phyloP scores from a whole-genome alignment of 2,113 vertebrate genomes.

The Micronisus gabar region DNA sequence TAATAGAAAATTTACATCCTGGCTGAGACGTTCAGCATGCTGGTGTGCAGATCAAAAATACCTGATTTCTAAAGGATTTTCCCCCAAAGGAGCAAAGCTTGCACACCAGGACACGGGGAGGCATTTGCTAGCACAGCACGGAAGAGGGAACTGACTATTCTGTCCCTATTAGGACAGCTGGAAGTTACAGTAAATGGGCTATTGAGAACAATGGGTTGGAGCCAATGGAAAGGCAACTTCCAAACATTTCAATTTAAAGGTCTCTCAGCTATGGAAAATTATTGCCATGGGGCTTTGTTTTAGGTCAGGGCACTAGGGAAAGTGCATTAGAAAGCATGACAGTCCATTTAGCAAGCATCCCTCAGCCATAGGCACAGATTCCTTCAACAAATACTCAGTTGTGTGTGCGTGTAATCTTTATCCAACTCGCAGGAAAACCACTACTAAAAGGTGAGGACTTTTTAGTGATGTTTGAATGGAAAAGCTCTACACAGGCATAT shows the following conservation, averaged over 20 bases:
- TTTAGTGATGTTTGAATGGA: not conserved
- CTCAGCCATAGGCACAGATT: constrained; percentile 11
- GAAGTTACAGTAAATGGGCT: constrained; percentile 42
- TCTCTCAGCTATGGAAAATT: constrained; percentile 60
- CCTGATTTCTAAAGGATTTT: constrained; percentile 32
- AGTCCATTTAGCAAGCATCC: constrained; percentile 36
- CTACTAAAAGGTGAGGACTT: not conserved
- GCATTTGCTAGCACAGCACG: constrained; percentile 22
- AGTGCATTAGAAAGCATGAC: constrained; percentile 25
- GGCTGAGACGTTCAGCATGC: not conserved
- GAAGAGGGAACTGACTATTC: not conserved
- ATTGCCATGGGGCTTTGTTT: constrained; percentile 46
- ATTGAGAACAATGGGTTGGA: constrained; percentile 49
- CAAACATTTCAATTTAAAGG: constrained; percentile 62
- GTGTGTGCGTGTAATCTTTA: accelerated
- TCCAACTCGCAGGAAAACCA: not conserved
- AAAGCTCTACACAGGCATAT: not conserved
- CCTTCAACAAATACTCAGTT: not conserved
- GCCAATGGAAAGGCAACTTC: constrained; percentile 55
- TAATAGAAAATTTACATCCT: not conserved
- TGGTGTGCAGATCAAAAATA: not conserved
- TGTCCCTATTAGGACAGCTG: constrained; percentile 20
- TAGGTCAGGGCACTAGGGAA: constrained; percentile 28
- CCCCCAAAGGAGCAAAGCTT: not conserved
- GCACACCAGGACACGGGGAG: not conserved